A percentile compares a stretch with the other conserved stretches of the same genome.
phyloP scores from a whole-genome alignment of 1,140 invertebrate species.

The Heliconius eleuchia region DNA sequence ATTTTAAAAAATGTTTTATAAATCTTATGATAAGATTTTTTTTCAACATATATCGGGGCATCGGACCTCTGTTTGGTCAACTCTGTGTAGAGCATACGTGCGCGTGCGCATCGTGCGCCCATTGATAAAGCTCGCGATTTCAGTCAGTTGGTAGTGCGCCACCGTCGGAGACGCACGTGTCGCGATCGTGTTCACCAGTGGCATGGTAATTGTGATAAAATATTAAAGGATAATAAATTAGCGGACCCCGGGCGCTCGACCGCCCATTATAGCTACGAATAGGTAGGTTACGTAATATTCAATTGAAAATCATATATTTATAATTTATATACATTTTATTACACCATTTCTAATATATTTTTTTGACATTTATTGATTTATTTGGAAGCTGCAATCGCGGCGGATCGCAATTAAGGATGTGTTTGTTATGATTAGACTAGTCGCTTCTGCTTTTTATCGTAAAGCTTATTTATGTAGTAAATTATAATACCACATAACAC shows the following conservation, averaged over 20 bases:
- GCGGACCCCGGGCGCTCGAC: constrained; percentile 51
- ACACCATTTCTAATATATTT: not conserved
- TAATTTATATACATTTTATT: not conserved
- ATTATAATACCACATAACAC: not conserved
- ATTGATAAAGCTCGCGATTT: constrained; percentile 78
- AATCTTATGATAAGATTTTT: not conserved
- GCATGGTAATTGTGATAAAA: constrained; percentile 72
- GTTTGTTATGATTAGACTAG: constrained; percentile 29
- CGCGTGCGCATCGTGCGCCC: constrained; percentile 59
- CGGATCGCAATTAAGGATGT: constrained; percentile 33
- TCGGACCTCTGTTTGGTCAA: not conserved
- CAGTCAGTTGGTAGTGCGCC: constrained; percentile 69
- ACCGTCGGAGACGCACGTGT: constrained; percentile 55
- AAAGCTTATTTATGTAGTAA: constrained; percentile 22
- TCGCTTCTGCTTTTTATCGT: constrained; percentile 34
- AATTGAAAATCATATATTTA: not conserved
- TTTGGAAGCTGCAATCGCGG: constrained; percentile 19
- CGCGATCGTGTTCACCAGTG: constrained; percentile 52
- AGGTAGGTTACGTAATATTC: constrained; percentile 68
- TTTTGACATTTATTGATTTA: constrained; percentile 6
- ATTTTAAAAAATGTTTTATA: not conserved
- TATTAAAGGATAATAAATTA: constrained; percentile 54
- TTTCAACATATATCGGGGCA: not conserved
- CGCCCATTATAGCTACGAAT: constrained; percentile 65
- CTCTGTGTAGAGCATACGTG: constrained; percentile 45